Evolutionary conservation across 1,140 invertebrate genomes (phyloP).

Genomic region (Papilio polyxenes): DNA sequence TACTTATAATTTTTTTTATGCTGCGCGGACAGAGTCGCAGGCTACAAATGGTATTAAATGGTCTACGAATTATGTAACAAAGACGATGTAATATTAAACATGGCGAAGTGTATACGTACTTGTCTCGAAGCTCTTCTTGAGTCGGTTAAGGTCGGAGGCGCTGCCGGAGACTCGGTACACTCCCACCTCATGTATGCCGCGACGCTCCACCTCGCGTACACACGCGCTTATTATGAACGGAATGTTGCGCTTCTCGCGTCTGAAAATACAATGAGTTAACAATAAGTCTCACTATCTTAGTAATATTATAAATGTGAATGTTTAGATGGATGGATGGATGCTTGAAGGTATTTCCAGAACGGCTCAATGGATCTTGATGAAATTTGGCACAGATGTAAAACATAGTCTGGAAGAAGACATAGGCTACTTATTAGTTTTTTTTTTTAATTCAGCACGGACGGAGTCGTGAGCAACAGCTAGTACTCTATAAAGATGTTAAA

Average conservation of each 20-base stretch:
- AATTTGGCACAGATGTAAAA: too few species aligned
- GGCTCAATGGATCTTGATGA: too few species aligned
- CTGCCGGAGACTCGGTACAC: conserved; percentile 98
- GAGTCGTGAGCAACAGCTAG: too few species aligned
- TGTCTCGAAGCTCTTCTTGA: conserved; percentile 96
- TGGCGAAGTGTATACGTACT: conserved; percentile 73
- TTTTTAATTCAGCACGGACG: too few species aligned
- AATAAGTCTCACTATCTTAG: not conserved
- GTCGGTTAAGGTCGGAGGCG: conserved; percentile 93
- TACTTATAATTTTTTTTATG: too few species aligned
- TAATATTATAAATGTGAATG: too few species aligned
- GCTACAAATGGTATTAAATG: too few species aligned
- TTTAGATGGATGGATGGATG: too few species aligned
- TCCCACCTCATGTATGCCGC: conserved; percentile 95
- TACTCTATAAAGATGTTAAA: not conserved
- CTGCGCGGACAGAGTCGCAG: too few species aligned
- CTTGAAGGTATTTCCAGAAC: too few species aligned
- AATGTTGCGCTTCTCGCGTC: conserved; percentile 92
- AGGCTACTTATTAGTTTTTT: too few species aligned
- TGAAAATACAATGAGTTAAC: conserved; percentile 64
- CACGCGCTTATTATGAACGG: conserved; percentile 95
- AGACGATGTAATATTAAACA: not conserved
- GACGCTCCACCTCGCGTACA: conserved; percentile 93
- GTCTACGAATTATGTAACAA: not conserved
- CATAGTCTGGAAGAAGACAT: too few species aligned